Evolutionary conservation across 2,797 vertebrate genomes (phyloP).

Genomic region (Chaetodon trifasciatus): DNA sequence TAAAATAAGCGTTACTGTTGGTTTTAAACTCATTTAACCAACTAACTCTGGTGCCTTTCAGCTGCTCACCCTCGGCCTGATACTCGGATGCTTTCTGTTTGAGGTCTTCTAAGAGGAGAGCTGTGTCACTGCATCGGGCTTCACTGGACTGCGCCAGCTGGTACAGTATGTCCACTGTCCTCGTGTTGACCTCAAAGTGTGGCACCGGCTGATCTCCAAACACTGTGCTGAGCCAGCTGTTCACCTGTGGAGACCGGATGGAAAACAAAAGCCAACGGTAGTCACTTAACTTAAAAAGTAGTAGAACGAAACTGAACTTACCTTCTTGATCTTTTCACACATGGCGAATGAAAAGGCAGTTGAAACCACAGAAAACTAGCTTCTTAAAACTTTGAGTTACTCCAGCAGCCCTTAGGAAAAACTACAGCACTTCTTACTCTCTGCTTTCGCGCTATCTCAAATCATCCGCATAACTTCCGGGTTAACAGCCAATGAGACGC

Average conservation of each 20-base stretch:
- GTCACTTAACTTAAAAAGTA: neutral
- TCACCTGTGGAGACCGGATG: conserved; percentile 79
- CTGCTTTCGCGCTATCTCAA: conserved; percentile 52
- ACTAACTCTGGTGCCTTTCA: no score
- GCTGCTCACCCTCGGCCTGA: conserved; percentile 85
- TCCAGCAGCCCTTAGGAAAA: no score
- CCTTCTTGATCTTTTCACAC: conserved; percentile 83
- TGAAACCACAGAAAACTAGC: neutral
- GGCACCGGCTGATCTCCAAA: conserved; percentile 82
- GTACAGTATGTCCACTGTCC: conserved; percentile 86
- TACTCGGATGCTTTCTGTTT: conserved; percentile 85
- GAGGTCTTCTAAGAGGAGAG: conserved; percentile 85
- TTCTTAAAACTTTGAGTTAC: rapidly evolving
- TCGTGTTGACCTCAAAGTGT: conserved; percentile 84
- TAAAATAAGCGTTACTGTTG: neutral
- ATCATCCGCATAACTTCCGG: conserved; percentile 56
- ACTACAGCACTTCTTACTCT: rapidly evolving
- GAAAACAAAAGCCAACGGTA: neutral
- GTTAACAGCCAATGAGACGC: conserved; percentile 53
- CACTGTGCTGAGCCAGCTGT: conserved; percentile 86
- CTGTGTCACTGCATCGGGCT: conserved; percentile 80
- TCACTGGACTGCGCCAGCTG: conserved; percentile 82
- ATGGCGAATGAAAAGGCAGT: conserved; percentile 45
- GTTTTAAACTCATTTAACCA: no score
- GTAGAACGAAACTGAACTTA: conserved; percentile 20